Evolutionary conservation across 1,140 invertebrate genomes (phyloP).

Genomic region (Magallana ariakensis): DNA sequence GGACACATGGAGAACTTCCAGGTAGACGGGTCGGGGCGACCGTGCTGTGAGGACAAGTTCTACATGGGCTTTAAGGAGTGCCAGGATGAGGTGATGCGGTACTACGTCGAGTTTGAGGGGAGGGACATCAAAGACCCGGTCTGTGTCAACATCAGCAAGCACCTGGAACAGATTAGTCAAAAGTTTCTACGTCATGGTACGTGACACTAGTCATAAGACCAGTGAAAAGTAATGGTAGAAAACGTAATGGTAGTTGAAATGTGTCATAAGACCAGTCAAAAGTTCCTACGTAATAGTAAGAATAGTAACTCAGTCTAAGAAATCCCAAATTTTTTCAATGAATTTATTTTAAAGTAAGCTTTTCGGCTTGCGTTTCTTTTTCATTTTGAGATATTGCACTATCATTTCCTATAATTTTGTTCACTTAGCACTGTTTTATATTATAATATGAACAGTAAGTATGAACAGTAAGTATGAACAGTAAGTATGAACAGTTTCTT

Average conservation of each 20-base stretch:
- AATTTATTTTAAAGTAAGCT: too few species aligned
- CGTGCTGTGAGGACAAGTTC: slow-evolving; percentile 81
- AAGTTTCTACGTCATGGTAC: slow-evolving; percentile 59
- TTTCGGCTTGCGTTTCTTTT: too few species aligned
- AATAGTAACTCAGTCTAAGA: too few species aligned
- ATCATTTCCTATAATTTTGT: too few species aligned
- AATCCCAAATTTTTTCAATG: too few species aligned
- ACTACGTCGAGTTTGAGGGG: slow-evolving; percentile 92
- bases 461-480: too few species aligned
- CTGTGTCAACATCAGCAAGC: slow-evolving; percentile 89
- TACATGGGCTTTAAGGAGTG: slow-evolving; percentile 93
- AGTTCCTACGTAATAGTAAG: slow-evolving; percentile 56
- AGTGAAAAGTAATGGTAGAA: too few species aligned
- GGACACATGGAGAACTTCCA: slow-evolving; percentile 36
- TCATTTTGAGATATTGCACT: too few species aligned
- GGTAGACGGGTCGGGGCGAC: slow-evolving; percentile 19
- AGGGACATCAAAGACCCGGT: slow-evolving; percentile 88
- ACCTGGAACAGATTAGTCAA: slow-evolving; percentile 87
- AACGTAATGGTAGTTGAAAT: too few species aligned
- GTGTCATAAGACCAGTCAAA: slow-evolving; percentile 79
- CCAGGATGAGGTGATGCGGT: slow-evolving; percentile 92
- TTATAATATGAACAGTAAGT: too few species aligned
- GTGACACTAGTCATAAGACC: background rate
- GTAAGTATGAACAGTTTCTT: too few species aligned
- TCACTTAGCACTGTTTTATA: too few species aligned